phyloP scores from a whole-genome alignment of 2,888 invertebrate genomes.

The Ochropleura leucogaster region DNA sequence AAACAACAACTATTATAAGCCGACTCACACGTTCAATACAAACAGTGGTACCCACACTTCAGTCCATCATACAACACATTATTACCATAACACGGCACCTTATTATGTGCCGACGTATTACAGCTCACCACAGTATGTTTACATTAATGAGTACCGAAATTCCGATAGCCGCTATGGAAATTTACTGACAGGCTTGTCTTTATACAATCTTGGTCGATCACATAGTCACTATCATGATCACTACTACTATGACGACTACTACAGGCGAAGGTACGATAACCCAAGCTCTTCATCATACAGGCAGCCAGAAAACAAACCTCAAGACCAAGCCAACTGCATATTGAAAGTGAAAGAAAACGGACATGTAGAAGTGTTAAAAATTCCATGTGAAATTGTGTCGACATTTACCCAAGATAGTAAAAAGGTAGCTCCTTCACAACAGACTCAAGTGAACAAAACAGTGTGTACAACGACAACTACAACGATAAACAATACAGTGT shows the following conservation, averaged over 20 bases:
- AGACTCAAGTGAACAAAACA: conserved; percentile 71
- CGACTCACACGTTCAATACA: conserved; percentile 58
- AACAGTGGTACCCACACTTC: conserved; percentile 51
- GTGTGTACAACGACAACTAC: conserved; percentile 78
- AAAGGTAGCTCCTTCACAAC: conserved; percentile 64
- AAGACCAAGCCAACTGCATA: conserved; percentile 76
- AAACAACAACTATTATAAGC: conserved; percentile 24
- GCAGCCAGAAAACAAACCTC: conserved; percentile 17
- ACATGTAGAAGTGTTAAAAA: conserved; percentile 75
- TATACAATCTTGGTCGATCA: conserved; percentile 86
- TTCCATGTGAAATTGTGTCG: conserved; percentile 87
- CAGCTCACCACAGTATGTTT: conserved; percentile 81
- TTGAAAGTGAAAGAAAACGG: conserved; percentile 81
- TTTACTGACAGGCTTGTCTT: conserved; percentile 82
- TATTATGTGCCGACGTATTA: conserved; percentile 65
- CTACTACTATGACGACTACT: conserved; percentile 86
- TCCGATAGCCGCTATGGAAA: conserved; percentile 84
- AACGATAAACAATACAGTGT: conserved; percentile 66
- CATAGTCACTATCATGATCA: conserved; percentile 79
- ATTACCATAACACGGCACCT: conserved; percentile 28
- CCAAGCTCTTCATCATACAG: conserved; percentile 49
- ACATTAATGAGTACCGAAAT: conserved; percentile 82
- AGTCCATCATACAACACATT: conserved; percentile 30
- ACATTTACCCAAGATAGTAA: conserved; percentile 82
- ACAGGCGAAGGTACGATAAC: conserved; percentile 77